Base-by-base conservation (phyloP, 2,888 invertebrate genomes). In the Hirudinaria manillensis region DNA sequence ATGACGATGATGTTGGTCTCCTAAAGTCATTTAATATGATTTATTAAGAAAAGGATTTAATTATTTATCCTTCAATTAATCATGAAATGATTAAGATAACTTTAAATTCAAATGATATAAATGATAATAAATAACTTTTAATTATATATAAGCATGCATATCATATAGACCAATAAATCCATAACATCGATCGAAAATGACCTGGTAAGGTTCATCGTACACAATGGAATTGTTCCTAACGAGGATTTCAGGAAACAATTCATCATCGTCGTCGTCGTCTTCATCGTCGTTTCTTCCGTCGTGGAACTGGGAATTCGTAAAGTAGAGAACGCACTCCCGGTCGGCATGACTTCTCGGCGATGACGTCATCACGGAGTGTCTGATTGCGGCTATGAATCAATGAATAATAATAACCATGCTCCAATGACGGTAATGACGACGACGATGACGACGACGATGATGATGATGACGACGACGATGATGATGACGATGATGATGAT, bases 381-480 rank as follows among this genome's bases (percentile, higher is more conserved):
- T 61, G 61, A 61, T 19, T 24, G 29, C 10, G 19, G n/a, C 7
- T 2, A 21, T 61, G 61, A 16, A 7, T 24, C 10, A 4, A 27
- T 24, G 24, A 29, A 61, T 61, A 10, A 53, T 53, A 21, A 16
- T n/a, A 29, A 61, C 6, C 6, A 61, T 16, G 61, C 7, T 61
- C 36, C 32, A n/a, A 71, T 24, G 53, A 71, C 3, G 51, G 3
- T 71, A 1, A 51, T 21, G 51, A 38, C 32, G 55, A 53, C 51
- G 53, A 71, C 45, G 71, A 71, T 51, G 71, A 71, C 45, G 71
- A 71, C 16, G n/a, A 51, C 13, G 71, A 51, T 45, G 71, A 51
- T 51, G 71, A 71, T 45, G 71, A 71, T 51, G 53, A 51, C 24
- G 34, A 51, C 19, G 51, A 51, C 24, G 45, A 70, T 38, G 45